Base-by-base conservation (phyloP, 53 echinoderm and acorn worm genomes). In the Stichopus horrens region DNA sequence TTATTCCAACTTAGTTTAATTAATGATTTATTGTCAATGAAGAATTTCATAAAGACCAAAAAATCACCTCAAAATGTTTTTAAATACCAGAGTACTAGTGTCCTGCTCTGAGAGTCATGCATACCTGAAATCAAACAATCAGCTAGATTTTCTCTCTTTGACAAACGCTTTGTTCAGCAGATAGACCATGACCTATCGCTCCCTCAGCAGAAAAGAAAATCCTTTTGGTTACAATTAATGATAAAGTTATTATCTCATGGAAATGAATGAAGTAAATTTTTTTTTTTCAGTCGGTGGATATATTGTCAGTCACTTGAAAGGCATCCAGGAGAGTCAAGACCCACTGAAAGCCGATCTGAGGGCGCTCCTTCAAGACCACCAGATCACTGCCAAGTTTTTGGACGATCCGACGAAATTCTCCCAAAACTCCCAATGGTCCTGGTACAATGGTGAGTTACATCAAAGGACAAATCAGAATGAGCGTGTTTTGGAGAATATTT, bases 321-420 rank as follows among this genome's bases (percentile, higher is more conserved):
- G 93, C 81, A 74, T 97, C 85, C 90, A 92, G 73, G 88, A 88
- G 19, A 94, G 92, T 88, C 77, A 90, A 21, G 93, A 97, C 54
- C 97, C 97, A 4, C 90, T 94, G 94, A 94, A 94, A 76, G 84
- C 55, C 19, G 90, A 91, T 14, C 90, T 88, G 52, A 91, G 92
- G 85, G 56, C 53, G 16, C 74, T 91, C 23, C 73, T 97, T 11
- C 76, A 80, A 18, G 66, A 91, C 60, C 95, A 93, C 21, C 88
- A 86, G 7, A 67, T 95, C 83, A 91, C 90, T 59, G 63, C 86
- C 16, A 54, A 54, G 20, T 91, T 86, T 86, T 58, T 86, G 23
- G 76, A 83, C 74, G 97, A 97, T 77, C 90, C 90, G 73, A 87
- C 94, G 86, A 97, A 95, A 86, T 92, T 94, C 88, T 97, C 97